Base-by-base conservation (phyloP, 2,797 vertebrate genomes). In the Ctenopoma kingsleyae region DNA sequence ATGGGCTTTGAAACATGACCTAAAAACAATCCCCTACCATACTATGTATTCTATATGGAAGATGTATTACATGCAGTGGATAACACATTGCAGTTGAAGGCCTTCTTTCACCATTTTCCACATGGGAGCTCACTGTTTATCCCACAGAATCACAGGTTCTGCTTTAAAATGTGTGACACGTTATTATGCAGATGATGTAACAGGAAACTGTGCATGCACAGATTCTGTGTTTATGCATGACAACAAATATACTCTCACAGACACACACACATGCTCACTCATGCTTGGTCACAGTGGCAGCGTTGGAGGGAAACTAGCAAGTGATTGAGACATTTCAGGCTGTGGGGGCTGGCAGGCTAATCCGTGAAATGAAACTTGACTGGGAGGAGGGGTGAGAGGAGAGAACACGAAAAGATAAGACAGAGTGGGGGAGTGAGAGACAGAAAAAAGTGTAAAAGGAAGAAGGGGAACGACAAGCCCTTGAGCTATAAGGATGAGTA, bases 301-400 rank as follows among this genome's bases (percentile, higher is more conserved):
- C 12, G 53, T 68, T 62, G 58, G 68, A 81, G 40, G 64, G 79
- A 68, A 84, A 71, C 78, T 48, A 69, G 78, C 67, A 59, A 85
- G 75, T 84, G 87, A 93, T 93, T 89, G 91, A 93, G 90, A 92
- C 84, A 48, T 93, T 86, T 83, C 85, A 89, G 83, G 74, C 88
- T 91, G 88, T 81, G 85, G 86, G 87, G 85, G 89, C 88, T 65
- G 82, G 85, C 82, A 82, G 88, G 78, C 81, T 93, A 93, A 93
- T 93, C 90, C 82, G 82, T 92, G 90, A 92, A 92, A 93, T 92
- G 87, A 93, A 91, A 92, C 88, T 90, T 85, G 78, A 89, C 85
- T 91, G 65, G 78, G 85, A 91, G 89, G 85, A 84, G 79, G 86
- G 80, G 83, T 75, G 84, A 85, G 83, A 79, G 86, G 66, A 80